Percentiles rank a stretch among this genome's conserved stretches.
These are phyloP conservation scores for Aphrophora alni DNA, from an alignment of 2,888 invertebrate genomes.

Conservation along the genomic window DNA sequence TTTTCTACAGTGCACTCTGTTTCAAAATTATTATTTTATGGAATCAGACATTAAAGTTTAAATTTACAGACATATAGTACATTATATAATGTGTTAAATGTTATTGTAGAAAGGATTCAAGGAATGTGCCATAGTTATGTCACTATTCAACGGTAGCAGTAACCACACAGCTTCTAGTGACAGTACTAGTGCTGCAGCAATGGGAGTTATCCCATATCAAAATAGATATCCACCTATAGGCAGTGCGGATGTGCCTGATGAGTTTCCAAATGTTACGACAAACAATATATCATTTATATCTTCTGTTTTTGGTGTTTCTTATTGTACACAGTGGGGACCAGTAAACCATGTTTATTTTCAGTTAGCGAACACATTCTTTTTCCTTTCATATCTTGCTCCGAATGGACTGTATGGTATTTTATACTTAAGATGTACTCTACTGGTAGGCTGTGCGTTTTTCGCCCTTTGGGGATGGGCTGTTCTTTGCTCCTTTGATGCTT, in stretches of 20 bases:
- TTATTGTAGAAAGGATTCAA: background rate
- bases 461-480: conserved; percentile 83
- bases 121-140: conserved; percentile 30
- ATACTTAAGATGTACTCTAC: conserved; percentile 76
- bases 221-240: conserved; percentile 16
- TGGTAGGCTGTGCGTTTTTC: conserved; percentile 79
- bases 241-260: conserved; percentile 31
- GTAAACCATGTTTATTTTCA: conserved; percentile 85
- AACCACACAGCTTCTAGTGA: background rate
- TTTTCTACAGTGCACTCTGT: too few relatives aligned
- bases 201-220: conserved; percentile 34
- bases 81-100: background rate
- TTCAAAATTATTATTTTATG: too few relatives aligned
- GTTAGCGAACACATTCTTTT: conserved; percentile 82
- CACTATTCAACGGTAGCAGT: conserved; percentile 23
- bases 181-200: conserved; percentile 21
- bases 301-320: conserved; percentile 37
- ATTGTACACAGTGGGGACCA: conserved; percentile 69
- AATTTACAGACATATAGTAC: too few relatives aligned
- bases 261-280: conserved; percentile 35
- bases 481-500: conserved; percentile 79
- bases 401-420: conserved; percentile 78
- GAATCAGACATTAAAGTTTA: too few relatives aligned
- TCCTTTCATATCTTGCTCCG: conserved; percentile 82
- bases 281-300: conserved; percentile 47